Evolutionary conservation across 2,797 vertebrate genomes (phyloP).

Genomic region (Vipera ursinii): DNA sequence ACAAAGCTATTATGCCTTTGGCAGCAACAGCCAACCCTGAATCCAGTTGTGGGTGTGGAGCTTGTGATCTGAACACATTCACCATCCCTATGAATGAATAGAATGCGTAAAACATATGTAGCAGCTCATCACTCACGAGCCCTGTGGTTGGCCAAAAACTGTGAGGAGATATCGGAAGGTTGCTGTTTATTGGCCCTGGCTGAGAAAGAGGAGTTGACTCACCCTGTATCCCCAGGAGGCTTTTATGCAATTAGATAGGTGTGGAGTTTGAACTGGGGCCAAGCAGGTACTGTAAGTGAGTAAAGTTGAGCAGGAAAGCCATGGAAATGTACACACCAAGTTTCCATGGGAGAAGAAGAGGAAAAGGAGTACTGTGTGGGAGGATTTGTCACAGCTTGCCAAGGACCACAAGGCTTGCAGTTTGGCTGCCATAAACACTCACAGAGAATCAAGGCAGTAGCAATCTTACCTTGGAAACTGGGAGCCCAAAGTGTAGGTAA

Average conservation of each 20-base stretch:
- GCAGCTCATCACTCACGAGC: conserved; percentile 32
- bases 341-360: conserved; percentile 15
- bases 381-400: conserved; percentile 5
- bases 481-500: background rate
- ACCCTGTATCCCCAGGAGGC: background rate
- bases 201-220: conserved; percentile 20
- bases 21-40: conserved; percentile 8
- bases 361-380: background rate
- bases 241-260: conserved; percentile 46
- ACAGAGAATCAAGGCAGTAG: background rate
- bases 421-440: background rate
- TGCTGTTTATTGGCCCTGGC: conserved; percentile 48
- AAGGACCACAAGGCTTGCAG: background rate
- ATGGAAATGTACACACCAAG: conserved; percentile 14
- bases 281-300: conserved; percentile 38
- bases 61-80: conserved; percentile 30
- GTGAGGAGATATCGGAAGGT: conserved; percentile 66
- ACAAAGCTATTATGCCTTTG: conserved; percentile 33
- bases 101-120: background rate
- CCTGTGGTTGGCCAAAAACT: conserved; percentile 42
- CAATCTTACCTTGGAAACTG: background rate
- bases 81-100: background rate
- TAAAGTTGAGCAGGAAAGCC: conserved; percentile 33
- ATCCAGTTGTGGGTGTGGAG: conserved; percentile 23
- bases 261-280: conserved; percentile 23